Conservation (phyloP, 23 tunicate genomes). For the Diplosoma virens region DNA sequence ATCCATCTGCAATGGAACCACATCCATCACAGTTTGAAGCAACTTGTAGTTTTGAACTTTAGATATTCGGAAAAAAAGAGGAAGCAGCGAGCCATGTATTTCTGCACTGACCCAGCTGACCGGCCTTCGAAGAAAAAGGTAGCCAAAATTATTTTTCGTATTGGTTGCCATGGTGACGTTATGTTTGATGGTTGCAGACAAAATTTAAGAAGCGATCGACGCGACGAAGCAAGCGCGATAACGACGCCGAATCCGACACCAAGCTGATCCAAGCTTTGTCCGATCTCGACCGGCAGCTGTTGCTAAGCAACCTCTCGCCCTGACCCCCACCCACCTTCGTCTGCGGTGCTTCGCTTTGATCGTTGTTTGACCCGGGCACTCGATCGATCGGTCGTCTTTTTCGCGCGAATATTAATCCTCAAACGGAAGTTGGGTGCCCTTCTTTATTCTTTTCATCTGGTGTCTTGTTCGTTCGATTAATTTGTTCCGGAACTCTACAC, state of each 20-base stretch:
- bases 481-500: too few relatives aligned
- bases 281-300: constrained; percentile 25
- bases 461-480: too few relatives aligned
- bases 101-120: constrained; percentile 51
- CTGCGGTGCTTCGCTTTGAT: too few relatives aligned
- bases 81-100: constrained; percentile 37
- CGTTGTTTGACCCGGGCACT: too few relatives aligned
- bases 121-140: constrained; percentile 49
- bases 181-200: not conserved
- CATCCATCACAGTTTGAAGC: too few relatives aligned
- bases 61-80: constrained; percentile 44
- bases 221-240: constrained; percentile 20
- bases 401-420: too few relatives aligned
- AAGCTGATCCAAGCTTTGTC: constrained; percentile 19
- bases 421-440: too few relatives aligned
- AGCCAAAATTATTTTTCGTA: too few relatives aligned
- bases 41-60: not conserved
- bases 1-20: too few relatives aligned
- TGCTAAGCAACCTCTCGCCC: constrained; percentile 20
- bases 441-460: too few relatives aligned
- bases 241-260: constrained; percentile 21
- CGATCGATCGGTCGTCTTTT: too few relatives aligned
- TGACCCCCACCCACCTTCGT: not conserved
- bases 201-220: constrained; percentile 28
- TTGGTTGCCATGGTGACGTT: too few relatives aligned